Evolutionary conservation across 2,888 invertebrate genomes (phyloP).

Genomic region (Deilephila porcellus): DNA sequence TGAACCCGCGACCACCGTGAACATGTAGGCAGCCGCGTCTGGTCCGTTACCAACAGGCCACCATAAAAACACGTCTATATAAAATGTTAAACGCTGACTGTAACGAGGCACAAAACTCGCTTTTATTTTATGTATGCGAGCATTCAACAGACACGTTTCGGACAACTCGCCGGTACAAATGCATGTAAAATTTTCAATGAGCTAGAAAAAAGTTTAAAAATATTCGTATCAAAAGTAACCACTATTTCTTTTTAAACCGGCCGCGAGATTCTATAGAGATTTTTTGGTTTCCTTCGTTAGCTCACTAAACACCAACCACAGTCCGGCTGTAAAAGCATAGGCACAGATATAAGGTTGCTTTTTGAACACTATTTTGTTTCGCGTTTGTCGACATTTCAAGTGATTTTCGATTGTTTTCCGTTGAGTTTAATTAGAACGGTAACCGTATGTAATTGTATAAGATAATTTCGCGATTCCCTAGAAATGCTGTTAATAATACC

Average conservation of each 20-base stretch:
- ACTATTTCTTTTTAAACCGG: neutral
- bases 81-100: neutral
- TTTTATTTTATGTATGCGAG: neutral
- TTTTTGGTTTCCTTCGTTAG: constrained; percentile 3
- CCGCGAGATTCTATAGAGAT: neutral
- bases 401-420: neutral
- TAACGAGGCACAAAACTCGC: neutral
- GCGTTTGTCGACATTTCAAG: neutral
- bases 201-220: constrained; percentile 6
- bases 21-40: too few relatives aligned
- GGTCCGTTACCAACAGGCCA: too few relatives aligned
- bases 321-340: neutral
- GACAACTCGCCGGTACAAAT: neutral
- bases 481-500: neutral
- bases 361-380: constrained; percentile 13
- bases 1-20: too few relatives aligned
- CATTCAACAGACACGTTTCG: neutral
- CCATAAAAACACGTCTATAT: neutral
- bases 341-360: constrained; percentile 1
- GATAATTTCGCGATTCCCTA: too few relatives aligned
- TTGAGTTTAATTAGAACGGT: neutral
- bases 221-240: neutral
- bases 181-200: constrained; percentile 10
- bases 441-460: too few relatives aligned
- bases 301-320: constrained; percentile 4